Evolutionary conservation across 2,888 invertebrate species (phyloP), one percentile per base, ranked within the genome.

Genomic region (Folsomia candida): DNA sequence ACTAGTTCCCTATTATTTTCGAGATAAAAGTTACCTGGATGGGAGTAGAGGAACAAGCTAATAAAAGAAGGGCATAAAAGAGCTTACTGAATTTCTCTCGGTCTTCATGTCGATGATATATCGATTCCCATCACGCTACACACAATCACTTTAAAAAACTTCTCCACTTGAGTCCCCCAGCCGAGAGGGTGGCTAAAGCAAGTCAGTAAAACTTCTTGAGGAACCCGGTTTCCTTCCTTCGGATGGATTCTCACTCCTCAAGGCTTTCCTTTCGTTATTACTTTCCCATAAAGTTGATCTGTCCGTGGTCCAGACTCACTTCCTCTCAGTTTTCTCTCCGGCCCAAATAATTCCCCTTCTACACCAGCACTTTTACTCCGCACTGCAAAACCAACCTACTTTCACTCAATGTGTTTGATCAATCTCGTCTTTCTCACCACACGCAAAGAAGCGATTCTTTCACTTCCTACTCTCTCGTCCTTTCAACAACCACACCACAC

Each of bases 21-120:
- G 37, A 37, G 37, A 37, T 37, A 37, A 37, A 37, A 37, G 37
- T 37, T 37, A 37, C 37, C 37, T 37, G 37, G 37, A 9, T 14
- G 37, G 6, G 37, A 37, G 6, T 37, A 37, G 6, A n/a, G 26
- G 25, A 22, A n/a, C 29, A 20, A 64, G 62, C 29, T 64, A 64
- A 64, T 64, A 64, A 64, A 62, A 64, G 63, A 64, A 25, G 28
- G 62, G 62, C 28, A 62, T 25, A 28, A 62, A 62, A 62, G 29
- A 27, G 62, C 76, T 78, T 75, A 78, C 78, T 69, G 78, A 74
- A 72, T 67, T 75, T 71, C 75, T 71, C 76, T 78, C 76, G 69
- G 76, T 74, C 78, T 78, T 78, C 78, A 78, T 78, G 65, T 68
- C 69, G 74, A 71, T 70, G 76, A 74, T 77, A 73, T 75, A 71